Percentiles rank a stretch among this genome's conserved stretches.
Evolutionary conservation across 2,888 invertebrate species (phyloP).

Genomic region (Dascillus cervinus): DNA sequence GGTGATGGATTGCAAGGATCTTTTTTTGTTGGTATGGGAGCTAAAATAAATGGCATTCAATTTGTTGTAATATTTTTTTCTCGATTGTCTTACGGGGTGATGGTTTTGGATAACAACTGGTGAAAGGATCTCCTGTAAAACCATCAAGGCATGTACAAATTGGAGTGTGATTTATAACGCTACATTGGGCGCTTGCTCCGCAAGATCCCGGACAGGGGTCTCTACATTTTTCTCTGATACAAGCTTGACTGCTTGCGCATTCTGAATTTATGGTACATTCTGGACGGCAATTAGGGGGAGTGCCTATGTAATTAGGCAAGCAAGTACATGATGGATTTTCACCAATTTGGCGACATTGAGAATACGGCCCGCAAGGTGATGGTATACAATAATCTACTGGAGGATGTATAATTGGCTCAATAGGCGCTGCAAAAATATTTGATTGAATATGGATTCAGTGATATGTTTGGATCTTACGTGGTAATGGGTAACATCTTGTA

Average conservation of each 20-base stretch:
- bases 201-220: conserved; percentile 60
- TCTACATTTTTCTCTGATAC: conserved; percentile 54
- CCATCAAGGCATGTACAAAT: conserved; percentile 54
- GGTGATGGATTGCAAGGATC: conserved; percentile 55
- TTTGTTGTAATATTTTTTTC: conserved; percentile 9
- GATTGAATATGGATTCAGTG: not conserved
- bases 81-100: conserved; percentile 30
- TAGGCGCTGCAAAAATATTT: conserved; percentile 13
- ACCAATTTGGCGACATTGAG: conserved; percentile 47
- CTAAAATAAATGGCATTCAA: conserved; percentile 10
- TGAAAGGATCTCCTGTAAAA: conserved; percentile 71
- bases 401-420: conserved; percentile 32
- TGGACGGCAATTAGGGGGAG: conserved; percentile 58
- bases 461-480: conserved; percentile 32
- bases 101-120: conserved; percentile 55
- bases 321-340: conserved; percentile 51
- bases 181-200: conserved; percentile 56
- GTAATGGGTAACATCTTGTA: conserved; percentile 45
- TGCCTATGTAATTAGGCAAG: conserved; percentile 52
- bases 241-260: conserved; percentile 58
- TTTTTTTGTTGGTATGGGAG: conserved; percentile 34
- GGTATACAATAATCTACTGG: too few species aligned
- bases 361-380: conserved; percentile 59
- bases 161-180: conserved; percentile 57
- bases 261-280: conserved; percentile 59